Evolutionary conservation across 2,888 invertebrate species (phyloP).

Genomic region (Eupsilia transversa): DNA sequence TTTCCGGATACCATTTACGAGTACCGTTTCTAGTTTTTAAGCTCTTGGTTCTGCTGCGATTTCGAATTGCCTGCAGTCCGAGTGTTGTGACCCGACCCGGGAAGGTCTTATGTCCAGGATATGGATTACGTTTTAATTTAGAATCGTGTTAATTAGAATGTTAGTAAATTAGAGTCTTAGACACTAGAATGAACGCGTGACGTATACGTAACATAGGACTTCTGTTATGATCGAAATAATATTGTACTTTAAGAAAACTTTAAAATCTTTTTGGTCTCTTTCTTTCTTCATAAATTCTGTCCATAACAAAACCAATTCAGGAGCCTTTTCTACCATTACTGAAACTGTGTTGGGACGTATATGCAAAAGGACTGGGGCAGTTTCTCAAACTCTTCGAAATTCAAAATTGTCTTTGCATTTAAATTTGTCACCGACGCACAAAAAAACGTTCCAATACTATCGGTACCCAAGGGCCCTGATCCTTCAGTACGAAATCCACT

Average conservation of each 20-base stretch:
- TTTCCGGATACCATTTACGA: slow-evolving; percentile 20
- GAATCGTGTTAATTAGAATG: too few relatives aligned
- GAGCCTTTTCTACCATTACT: not conserved
- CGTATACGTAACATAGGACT: not conserved
- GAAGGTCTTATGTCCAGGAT: not conserved
- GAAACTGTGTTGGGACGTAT: not conserved
- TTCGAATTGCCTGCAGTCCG: not conserved
- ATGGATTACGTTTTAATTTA: not conserved
- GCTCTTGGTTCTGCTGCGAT: not conserved
- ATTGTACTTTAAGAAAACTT: not conserved
- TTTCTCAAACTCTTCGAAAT: not conserved
- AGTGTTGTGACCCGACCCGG: not conserved
- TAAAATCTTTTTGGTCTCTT: not conserved
- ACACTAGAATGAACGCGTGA: not conserved
- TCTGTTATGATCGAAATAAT: not conserved
- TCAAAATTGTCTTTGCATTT: not conserved
- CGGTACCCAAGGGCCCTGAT: not conserved
- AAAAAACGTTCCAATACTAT: not conserved
- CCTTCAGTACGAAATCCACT: slow-evolving; percentile 10
- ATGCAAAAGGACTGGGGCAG: not conserved
- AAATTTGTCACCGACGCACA: not conserved
- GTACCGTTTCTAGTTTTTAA: slow-evolving; percentile 20
- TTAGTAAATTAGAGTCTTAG: not conserved
- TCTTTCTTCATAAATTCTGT: not conserved
- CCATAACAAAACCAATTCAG: not conserved